Evolutionary conservation across 2,888 invertebrate genomes (phyloP), one percentile per base, ranked within the genome.

Genomic region (Microctonus hyperodae): DNA sequence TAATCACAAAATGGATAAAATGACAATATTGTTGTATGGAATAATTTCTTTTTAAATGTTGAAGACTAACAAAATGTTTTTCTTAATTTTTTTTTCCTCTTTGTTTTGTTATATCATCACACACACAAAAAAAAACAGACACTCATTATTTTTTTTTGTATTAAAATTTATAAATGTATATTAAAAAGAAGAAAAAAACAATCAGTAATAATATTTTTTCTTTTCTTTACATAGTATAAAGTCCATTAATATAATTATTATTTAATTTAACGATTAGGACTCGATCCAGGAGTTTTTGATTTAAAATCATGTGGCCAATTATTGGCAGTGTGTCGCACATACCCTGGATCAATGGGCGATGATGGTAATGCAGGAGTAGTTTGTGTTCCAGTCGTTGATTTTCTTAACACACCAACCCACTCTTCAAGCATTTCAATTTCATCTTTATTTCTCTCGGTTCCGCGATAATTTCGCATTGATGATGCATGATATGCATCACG

Each of bases 291-390:
- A 1, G 90, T 89, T 73, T 88, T 87, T 7, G 86, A 78, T 75
- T 86, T 87, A 22, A 70, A 33, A 22, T 82, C 81, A 1, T 75
- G 76, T 2, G 85, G 85, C 92, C 92, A 92, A 73, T 89, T 87
- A 70, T 88, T 89, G 0, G 90, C 92, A 0, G 91, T 88, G 77
- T 91, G 91, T 76, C 90, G 89, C 1, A 92, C 92, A 75, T 88
- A 92, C 2, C 92, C 92, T 0, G 91, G 91, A 80, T 92, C 91
- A 0, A 88, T 89, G 0, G 92, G 91, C 0, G 90, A 88, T n/a
- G 90, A 90, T 0, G 85, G 85, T 31, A n/a, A 35, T 11, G 67
- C 58, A 31, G 73, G 70, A 2, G 72, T 70, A 1, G 79, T 81
- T 60, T 81, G 80, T 0, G 81, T 80, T 51, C 77, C 79, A 3